phyloP scores from a whole-genome alignment of 2,113 vertebrate species.

The Climacteris rufus region DNA sequence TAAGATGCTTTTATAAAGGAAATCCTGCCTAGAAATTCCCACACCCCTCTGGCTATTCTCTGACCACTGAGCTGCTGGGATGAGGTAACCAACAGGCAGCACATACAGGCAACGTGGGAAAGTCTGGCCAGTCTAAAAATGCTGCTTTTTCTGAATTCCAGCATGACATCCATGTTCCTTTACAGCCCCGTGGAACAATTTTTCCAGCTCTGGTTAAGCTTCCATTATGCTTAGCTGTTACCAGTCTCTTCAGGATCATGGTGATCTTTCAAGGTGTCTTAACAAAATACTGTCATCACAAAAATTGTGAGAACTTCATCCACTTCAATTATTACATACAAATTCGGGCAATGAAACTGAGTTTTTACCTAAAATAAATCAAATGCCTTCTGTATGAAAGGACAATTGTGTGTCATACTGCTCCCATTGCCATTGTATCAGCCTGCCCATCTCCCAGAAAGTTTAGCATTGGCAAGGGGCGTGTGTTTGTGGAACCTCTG shows the following conservation, averaged over 20 bases:
- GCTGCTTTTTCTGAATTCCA: neutral
- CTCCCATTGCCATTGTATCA: neutral
- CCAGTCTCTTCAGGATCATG: neutral
- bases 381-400: neutral
- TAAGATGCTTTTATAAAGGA: neutral
- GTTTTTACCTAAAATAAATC: neutral
- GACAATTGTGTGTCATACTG: fast-evolving
- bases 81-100: neutral
- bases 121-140: neutral
- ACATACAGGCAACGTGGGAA: neutral
- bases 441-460: neutral
- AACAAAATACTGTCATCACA: neutral
- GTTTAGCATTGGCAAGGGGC: neutral
- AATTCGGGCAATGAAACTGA: neutral
- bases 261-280: neutral
- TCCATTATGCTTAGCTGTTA: neutral
- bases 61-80: neutral
- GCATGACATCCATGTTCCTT: neutral
- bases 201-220: neutral
- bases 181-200: neutral
- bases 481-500: neutral
- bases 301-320: neutral
- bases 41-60: neutral
- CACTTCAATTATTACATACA: neutral
- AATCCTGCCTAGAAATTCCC: neutral